Conservation (phyloP, 1,140 invertebrate species). For the Batillaria attramentaria region DNA sequence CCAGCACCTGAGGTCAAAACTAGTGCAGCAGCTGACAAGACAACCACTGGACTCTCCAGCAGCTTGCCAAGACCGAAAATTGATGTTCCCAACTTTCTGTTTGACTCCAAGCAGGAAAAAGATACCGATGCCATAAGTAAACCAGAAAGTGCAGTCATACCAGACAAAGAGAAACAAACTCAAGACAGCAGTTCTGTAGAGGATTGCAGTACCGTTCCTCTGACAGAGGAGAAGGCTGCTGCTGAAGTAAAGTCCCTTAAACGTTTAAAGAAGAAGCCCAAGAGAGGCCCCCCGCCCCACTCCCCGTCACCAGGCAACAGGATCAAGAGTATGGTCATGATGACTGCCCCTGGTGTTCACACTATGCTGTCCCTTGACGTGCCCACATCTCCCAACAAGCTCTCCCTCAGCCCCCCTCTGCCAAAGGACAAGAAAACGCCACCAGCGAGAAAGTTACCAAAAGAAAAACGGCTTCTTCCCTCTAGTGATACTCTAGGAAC, state of each 20-base stretch:
- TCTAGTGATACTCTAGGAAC: neutral
- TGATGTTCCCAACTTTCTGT: slow-evolving; percentile 24
- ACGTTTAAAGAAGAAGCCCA: neutral
- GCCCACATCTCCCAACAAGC: neutral
- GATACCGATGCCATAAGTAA: neutral
- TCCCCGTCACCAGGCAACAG: neutral
- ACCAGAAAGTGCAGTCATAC: too few species aligned
- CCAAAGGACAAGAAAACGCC: neutral
- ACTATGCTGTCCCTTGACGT: slow-evolving; percentile 18
- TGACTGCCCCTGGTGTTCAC: slow-evolving; percentile 21
- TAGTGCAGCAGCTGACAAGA: neutral
- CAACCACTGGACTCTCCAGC: neutral
- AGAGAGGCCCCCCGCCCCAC: slow-evolving; percentile 5
- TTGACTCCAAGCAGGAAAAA: neutral
- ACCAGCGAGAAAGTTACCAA: neutral
- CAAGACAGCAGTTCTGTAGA: neutral
- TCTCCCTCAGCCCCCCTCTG: neutral
- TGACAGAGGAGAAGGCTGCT: neutral
- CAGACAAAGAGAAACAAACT: neutral
- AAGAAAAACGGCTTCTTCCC: neutral
- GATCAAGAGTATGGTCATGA: slow-evolving; percentile 28
- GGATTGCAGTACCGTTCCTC: neutral
- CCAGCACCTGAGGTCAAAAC: neutral
- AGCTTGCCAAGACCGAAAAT: neutral
- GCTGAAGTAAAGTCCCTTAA: neutral